Percentiles rank a stretch among this genome's conserved stretches.
phyloP scores from a whole-genome alignment of 2,113 vertebrate genomes.

The Petaurus breviceps region DNA sequence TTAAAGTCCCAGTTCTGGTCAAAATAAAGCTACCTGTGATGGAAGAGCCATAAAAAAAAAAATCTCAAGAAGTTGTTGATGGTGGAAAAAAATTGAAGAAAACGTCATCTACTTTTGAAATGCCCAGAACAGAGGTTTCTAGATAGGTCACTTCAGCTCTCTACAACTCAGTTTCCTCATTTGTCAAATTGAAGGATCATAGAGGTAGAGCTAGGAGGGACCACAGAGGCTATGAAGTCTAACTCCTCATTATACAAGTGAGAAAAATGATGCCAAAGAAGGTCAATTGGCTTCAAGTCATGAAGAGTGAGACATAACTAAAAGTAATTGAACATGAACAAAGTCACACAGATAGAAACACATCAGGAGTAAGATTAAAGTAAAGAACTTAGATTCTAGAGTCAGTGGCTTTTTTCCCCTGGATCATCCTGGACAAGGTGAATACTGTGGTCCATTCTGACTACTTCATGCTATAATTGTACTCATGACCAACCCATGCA shows the following conservation, averaged over 20 bases:
- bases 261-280: neutral
- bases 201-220: neutral
- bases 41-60: no score
- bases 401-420: neutral
- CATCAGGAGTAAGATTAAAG: neutral
- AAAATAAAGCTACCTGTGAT: no score
- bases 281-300: neutral
- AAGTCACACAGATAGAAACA: neutral
- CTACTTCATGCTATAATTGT: neutral
- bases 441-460: neutral
- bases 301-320: neutral
- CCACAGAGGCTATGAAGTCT: neutral
- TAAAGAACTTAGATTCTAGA: neutral
- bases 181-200: neutral
- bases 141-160: neutral
- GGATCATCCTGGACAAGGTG: neutral
- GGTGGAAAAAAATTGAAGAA: neutral
- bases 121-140: neutral
- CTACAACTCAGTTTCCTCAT: neutral
- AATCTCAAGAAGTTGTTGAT: no score
- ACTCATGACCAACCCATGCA: neutral
- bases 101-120: neutral
- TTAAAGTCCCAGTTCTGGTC: no score
- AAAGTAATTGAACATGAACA: neutral
- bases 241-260: neutral